These are phyloP conservation scores for Dugesia japonica DNA, from an alignment of 2,888 invertebrate species.

Conservation along the genomic window DNA sequence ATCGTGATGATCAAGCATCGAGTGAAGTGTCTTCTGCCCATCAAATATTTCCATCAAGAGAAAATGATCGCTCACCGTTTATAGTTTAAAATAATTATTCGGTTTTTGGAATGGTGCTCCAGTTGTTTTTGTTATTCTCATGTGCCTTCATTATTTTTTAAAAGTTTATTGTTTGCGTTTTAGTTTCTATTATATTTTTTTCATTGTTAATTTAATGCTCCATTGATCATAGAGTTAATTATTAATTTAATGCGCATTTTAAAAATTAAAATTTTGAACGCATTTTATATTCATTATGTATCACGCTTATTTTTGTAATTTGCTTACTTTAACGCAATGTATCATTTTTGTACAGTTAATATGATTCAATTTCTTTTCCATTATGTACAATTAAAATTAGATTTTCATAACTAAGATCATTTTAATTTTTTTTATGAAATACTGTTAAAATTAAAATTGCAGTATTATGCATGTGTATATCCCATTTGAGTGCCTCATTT, in stretches of 20 bases:
- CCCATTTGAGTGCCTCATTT: slow-evolving; percentile 8
- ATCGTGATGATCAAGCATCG: not conserved
- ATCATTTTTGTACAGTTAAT: slow-evolving; percentile 16
- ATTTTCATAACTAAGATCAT: slow-evolving; percentile 5
- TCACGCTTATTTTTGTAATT: not conserved
- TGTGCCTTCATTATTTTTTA: slow-evolving; percentile 12
- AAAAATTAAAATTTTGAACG: not conserved
- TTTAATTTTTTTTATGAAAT: not conserved
- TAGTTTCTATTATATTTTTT: slow-evolving; percentile 17
- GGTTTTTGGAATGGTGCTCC: not conserved
- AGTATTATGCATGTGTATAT: slow-evolving; percentile 8
- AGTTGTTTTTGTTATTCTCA: not conserved
- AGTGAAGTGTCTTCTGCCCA: not conserved
- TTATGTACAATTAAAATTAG: not conserved
- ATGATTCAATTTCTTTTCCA: not conserved
- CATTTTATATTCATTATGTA: slow-evolving; percentile 20
- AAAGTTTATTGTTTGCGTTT: not conserved
- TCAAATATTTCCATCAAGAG: not conserved
- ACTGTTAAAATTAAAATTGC: not conserved
- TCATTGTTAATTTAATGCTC: not conserved
- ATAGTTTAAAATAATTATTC: not conserved
- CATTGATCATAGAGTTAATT: not conserved
- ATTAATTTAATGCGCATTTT: not conserved
- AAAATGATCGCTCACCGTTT: not conserved
- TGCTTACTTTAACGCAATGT: not conserved